These are phyloP conservation scores for Amphiduros pacificus DNA, from an alignment of 2,888 invertebrate genomes.

Conservation along the genomic window DNA sequence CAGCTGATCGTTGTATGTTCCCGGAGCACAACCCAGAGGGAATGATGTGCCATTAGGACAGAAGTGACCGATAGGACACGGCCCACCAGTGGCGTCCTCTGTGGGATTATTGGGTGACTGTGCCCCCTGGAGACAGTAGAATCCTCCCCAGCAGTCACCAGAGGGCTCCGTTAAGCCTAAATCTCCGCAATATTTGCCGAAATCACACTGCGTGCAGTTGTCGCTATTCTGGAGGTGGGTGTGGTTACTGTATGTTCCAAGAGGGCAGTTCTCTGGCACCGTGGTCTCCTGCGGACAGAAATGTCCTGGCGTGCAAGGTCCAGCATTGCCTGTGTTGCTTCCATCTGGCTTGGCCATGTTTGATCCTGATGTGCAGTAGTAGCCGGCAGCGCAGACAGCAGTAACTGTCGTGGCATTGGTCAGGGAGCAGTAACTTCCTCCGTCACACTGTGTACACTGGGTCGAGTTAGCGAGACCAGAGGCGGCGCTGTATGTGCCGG, in stretches of 20 bases:
- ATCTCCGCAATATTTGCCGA: slow-evolving; percentile 44
- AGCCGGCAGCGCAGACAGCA: slow-evolving; percentile 45
- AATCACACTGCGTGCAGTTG: slow-evolving; percentile 43
- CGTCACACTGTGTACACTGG: slow-evolving; percentile 51
- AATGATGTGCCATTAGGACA: slow-evolving; percentile 52
- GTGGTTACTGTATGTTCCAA: slow-evolving; percentile 46
- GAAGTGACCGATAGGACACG: slow-evolving; percentile 52
- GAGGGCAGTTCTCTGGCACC: slow-evolving; percentile 43
- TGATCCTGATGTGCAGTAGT: slow-evolving; percentile 51
- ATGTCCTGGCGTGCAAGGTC: slow-evolving; percentile 49
- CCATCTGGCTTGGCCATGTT: slow-evolving; percentile 42
- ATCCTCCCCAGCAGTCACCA: slow-evolving; percentile 51
- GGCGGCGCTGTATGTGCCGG: slow-evolving; percentile 45
- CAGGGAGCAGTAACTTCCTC: slow-evolving; percentile 47
- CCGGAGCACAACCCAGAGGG: slow-evolving; percentile 49
- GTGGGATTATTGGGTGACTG: slow-evolving; percentile 38
- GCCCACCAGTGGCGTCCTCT: slow-evolving; percentile 40
- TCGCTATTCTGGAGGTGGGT: slow-evolving; percentile 45
- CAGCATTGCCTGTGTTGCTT: slow-evolving; percentile 44
- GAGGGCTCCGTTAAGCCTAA: slow-evolving; percentile 41
- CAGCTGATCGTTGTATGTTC: slow-evolving; percentile 42
- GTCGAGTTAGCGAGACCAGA: slow-evolving; percentile 38
- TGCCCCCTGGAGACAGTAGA: slow-evolving; percentile 50
- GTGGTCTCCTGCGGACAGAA: slow-evolving; percentile 43
- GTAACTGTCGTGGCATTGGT: slow-evolving; percentile 40